These are phyloP conservation scores for Meandrusa payeni DNA, from an alignment of 2,888 invertebrate species.

Conservation along the genomic window DNA sequence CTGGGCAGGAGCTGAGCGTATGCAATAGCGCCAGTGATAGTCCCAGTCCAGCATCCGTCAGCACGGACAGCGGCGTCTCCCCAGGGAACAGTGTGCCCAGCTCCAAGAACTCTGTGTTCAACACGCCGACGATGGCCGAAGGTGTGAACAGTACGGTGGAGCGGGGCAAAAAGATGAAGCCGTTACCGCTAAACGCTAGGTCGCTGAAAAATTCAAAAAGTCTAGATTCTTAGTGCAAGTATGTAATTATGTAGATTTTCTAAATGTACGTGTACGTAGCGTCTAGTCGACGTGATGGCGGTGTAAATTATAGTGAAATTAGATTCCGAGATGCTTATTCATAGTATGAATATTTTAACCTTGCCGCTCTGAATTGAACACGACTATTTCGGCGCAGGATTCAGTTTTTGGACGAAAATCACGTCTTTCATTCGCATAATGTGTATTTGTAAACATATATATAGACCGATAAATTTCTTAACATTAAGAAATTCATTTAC, in stretches of 20 bases:
- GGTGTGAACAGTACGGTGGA: constrained; percentile 45
- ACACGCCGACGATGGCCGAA: constrained; percentile 47
- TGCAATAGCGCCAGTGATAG: constrained; percentile 68
- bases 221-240: constrained; percentile 68
- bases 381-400: too few relatives aligned
- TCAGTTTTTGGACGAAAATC: too few relatives aligned
- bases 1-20: constrained; percentile 70
- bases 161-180: constrained; percentile 62
- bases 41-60: constrained; percentile 68
- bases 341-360: too few relatives aligned
- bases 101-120: constrained; percentile 63
- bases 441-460: too few relatives aligned
- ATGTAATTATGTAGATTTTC: constrained; percentile 80
- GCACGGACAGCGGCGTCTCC: constrained; percentile 70
- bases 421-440: too few relatives aligned
- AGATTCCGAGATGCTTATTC: constrained; percentile 74
- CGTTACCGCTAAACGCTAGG: constrained; percentile 49
- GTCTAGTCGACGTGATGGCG: constrained; percentile 43
- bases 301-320: constrained; percentile 58
- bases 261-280: constrained; percentile 76
- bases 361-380: too few relatives aligned
- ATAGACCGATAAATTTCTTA: too few relatives aligned
- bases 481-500: too few relatives aligned
- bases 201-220: constrained; percentile 74
- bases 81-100: constrained; percentile 67